Percentiles rank a stretch among this genome's conserved stretches.
phyloP scores from a whole-genome alignment of 2,888 invertebrate genomes.

The Tetanocera ferruginea region DNA sequence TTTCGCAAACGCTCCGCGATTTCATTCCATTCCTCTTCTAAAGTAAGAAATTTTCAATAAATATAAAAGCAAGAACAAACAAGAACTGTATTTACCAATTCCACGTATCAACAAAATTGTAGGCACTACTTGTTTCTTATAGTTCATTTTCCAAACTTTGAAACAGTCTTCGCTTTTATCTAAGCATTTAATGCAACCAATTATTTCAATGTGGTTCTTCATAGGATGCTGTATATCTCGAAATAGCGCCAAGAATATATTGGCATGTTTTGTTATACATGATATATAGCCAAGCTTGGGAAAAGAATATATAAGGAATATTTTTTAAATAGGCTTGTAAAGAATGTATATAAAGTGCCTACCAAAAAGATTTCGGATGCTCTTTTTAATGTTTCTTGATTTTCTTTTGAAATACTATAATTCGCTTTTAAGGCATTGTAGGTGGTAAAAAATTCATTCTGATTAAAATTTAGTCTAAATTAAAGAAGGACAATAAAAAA shows the following conservation, averaged over 20 bases:
- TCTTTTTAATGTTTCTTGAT: conserved; percentile 58
- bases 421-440: conserved; percentile 58
- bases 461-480: conserved; percentile 46
- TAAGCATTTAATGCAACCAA: conserved; percentile 63
- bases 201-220: conserved; percentile 56
- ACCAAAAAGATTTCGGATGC: conserved; percentile 63
- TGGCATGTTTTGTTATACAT: conserved; percentile 59
- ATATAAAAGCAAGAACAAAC: neutral
- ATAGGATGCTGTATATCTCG: conserved; percentile 55
- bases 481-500: neutral
- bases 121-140: conserved; percentile 63
- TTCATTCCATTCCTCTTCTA: conserved; percentile 57
- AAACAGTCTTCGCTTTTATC: conserved; percentile 61
- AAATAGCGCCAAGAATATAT: conserved; percentile 63
- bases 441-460: conserved; percentile 61
- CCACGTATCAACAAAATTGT: conserved; percentile 58
- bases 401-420: conserved; percentile 60
- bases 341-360: conserved; percentile 19
- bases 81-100: conserved; percentile 54
- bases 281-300: conserved; percentile 61
- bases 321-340: neutral
- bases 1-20: conserved; percentile 51
- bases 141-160: conserved; percentile 67
- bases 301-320: neutral
- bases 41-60: neutral